Evolutionary conservation across 2,888 invertebrate genomes (phyloP).

Genomic region (Gryllus longicercus): DNA sequence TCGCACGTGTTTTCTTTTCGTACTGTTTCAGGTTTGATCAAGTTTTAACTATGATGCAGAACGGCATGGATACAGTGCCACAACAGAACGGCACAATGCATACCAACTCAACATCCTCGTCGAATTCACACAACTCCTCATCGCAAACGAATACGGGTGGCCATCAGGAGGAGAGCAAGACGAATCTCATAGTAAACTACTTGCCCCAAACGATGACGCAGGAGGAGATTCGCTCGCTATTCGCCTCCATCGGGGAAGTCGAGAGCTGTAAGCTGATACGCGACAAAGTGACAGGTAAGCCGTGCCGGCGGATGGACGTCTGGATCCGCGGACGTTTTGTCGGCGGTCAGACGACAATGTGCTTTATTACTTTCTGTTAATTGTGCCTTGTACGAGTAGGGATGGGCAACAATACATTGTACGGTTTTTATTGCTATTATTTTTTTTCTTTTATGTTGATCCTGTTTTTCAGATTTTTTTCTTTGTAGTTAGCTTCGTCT

Average conservation of each 20-base stretch:
- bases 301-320: neutral
- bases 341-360: neutral
- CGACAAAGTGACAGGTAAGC: conserved; percentile 91
- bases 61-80: conserved; percentile 75
- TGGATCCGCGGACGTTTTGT: neutral
- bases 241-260: conserved; percentile 97
- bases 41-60: conserved; percentile 65
- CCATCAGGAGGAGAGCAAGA: conserved; percentile 89
- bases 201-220: conserved; percentile 99
- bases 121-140: conserved; percentile 45
- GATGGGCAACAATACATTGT: conserved; percentile 34
- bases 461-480: conserved; percentile 29
- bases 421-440: conserved; percentile 31
- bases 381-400: conserved; percentile 28
- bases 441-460: conserved; percentile 28
- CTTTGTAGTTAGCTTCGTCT: conserved; percentile 24
- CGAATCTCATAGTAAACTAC: conserved; percentile 99
- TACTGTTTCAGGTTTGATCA: neutral
- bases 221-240: conserved; percentile 96
- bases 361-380: conserved; percentile 18
- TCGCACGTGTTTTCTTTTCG: neutral
- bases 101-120: conserved; percentile 44
- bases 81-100: conserved; percentile 71
- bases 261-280: conserved; percentile 99
- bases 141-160: conserved; percentile 49